These are phyloP conservation scores for Corydoras sp. DNA, from an alignment of 2,113 vertebrate species.

Conservation along the genomic window DNA sequence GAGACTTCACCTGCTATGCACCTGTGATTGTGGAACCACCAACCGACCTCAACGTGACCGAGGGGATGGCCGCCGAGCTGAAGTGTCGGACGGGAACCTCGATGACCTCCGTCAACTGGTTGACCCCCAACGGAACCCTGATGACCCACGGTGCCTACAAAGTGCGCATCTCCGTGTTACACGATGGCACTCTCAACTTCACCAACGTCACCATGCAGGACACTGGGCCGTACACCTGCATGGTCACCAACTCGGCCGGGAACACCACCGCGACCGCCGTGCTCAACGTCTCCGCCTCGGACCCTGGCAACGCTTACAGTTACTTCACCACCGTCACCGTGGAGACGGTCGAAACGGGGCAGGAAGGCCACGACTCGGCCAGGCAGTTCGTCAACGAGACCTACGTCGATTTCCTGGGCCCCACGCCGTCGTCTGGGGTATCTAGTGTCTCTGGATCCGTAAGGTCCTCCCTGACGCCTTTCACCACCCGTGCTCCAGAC, in stretches of 20 bases:
- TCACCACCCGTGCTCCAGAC: conserved; percentile 69
- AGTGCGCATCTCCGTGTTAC: conserved; percentile 88
- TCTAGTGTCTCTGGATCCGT: conserved; percentile 62
- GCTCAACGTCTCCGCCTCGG: conserved; percentile 82
- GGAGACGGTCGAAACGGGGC: conserved; percentile 76
- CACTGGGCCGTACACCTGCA: conserved; percentile 94
- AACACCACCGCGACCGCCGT: conserved; percentile 92
- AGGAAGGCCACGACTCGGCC: conserved; percentile 63
- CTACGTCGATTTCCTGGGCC: conserved; percentile 69
- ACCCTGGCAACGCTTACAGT: conserved; percentile 74
- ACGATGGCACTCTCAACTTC: conserved; percentile 93
- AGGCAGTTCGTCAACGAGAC: conserved; percentile 71
- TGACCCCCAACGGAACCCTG: conserved; percentile 91
- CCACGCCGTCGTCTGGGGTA: conserved; percentile 66
- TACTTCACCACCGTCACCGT: conserved; percentile 94
- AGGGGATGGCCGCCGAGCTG: conserved; percentile 93
- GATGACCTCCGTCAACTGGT: conserved; percentile 96
- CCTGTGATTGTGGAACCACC: conserved; percentile 95
- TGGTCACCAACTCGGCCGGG: conserved; percentile 95
- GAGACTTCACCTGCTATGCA: conserved; percentile 92
- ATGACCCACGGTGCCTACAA: conserved; percentile 97
- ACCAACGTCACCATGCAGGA: conserved; percentile 97
- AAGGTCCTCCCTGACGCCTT: conserved; percentile 73
- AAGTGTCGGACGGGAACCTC: conserved; percentile 93
- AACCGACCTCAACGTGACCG: conserved; percentile 93